A percentile compares a stretch with the other conserved stretches of the same genome.
These are phyloP conservation scores for Actias luna DNA, from an alignment of 2,888 invertebrate genomes.

Conservation along the genomic window DNA sequence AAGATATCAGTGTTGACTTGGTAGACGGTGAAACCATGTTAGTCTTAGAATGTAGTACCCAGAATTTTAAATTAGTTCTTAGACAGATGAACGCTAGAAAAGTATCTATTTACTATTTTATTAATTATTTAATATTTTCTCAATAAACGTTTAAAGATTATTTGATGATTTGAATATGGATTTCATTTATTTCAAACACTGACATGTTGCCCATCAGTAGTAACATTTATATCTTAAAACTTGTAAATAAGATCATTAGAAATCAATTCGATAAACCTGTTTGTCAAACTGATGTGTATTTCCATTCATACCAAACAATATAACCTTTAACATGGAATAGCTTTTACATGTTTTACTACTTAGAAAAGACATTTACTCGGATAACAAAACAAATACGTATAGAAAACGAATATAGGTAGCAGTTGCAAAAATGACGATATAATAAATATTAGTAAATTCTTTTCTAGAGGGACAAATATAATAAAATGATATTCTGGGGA, in stretches of 20 bases:
- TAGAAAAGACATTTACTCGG: not conserved
- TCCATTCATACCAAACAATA: conserved; percentile 1
- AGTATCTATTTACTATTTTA: no score
- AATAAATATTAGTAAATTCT: not conserved
- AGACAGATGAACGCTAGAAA: no score
- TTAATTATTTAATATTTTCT: no score
- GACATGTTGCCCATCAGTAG: not conserved
- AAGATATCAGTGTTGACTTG: no score
- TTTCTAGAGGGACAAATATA: not conserved
- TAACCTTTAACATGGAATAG: not conserved
- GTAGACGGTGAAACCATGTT: no score
- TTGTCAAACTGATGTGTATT: not conserved
- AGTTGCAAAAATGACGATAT: not conserved
- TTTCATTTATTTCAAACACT: not conserved
- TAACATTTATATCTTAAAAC: no score
- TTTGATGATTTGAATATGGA: no score
- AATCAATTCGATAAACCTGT: not conserved
- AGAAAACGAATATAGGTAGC: not conserved
- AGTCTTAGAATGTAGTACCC: no score
- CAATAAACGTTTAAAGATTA: no score
- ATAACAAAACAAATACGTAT: not conserved
- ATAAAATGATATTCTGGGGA: not conserved
- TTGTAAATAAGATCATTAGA: not conserved
- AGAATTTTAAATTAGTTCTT: no score
- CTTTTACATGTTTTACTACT: not conserved